A percentile compares a stretch with the other conserved stretches of the same genome.
Conservation (phyloP, 2,797 vertebrate species). For the Bradypodion pumilum region DNA sequence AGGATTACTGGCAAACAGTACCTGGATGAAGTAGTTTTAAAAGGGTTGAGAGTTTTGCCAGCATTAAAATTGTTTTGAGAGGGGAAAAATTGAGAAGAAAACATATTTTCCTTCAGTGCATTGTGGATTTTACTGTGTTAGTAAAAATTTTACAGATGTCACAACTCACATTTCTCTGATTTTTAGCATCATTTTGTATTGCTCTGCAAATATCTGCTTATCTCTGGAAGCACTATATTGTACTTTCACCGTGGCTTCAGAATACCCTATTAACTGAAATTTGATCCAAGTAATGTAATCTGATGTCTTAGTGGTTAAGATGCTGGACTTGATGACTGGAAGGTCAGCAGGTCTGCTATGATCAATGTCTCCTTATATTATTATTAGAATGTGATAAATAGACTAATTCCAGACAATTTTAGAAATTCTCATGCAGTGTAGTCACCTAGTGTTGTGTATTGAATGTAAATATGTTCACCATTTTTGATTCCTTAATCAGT, state of each 20-base stretch:
- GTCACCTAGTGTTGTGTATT: conserved; percentile 24
- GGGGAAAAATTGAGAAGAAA: background rate
- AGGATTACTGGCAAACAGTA: background rate
- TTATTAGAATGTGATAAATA: conserved; percentile 34
- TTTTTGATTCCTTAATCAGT: too few species aligned
- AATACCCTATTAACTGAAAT: too few species aligned
- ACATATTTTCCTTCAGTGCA: background rate
- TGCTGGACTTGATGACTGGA: too few species aligned
- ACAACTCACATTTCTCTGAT: background rate
- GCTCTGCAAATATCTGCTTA: background rate
- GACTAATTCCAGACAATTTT: conserved; percentile 25
- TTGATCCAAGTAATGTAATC: too few species aligned
- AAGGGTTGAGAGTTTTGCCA: background rate
- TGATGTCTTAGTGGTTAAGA: too few species aligned
- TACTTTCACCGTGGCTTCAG: too few species aligned
- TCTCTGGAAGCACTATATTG: too few species aligned
- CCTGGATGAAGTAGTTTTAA: background rate
- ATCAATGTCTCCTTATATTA: too few species aligned
- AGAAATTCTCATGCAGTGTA: conserved; percentile 10
- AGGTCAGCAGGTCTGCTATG: too few species aligned
- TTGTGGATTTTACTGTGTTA: background rate
- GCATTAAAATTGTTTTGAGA: too few species aligned
- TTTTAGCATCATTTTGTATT: background rate
- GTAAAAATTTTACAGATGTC: background rate
- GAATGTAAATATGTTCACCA: too few species aligned